Percentiles rank a stretch among this genome's conserved stretches.
phyloP scores from a whole-genome alignment of 2,888 invertebrate species.

The Scaptomyza cyrtandrae region DNA sequence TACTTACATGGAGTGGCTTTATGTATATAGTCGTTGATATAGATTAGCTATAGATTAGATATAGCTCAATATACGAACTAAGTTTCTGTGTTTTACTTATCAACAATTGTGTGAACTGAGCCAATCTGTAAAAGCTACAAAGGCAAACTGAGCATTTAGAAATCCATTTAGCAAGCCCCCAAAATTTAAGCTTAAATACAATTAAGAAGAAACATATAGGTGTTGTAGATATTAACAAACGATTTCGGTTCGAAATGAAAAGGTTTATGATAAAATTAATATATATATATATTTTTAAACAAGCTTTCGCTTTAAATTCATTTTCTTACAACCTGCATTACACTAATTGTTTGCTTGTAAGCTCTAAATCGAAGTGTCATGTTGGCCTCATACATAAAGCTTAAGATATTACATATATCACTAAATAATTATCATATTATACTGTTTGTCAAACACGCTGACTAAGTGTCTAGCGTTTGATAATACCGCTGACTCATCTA shows the following conservation, averaged over 20 bases:
- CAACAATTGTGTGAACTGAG: too few species aligned
- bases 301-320: too few species aligned
- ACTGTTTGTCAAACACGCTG: conserved; percentile 4
- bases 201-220: too few species aligned
- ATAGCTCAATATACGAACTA: not conserved
- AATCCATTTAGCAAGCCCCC: too few species aligned
- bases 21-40: not conserved
- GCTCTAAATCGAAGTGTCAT: not conserved
- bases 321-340: too few species aligned
- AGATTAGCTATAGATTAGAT: conserved; percentile 46
- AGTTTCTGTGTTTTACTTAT: not conserved
- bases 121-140: too few species aligned
- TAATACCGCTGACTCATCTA: conserved; percentile 32
- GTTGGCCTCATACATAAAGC: not conserved
- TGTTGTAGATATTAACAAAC: too few species aligned
- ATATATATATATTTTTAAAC: too few species aligned
- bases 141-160: not conserved
- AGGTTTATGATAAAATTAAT: too few species aligned
- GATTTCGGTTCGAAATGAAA: too few species aligned
- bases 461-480: conserved; percentile 25
- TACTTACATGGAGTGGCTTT: not conserved
- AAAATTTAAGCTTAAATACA: too few species aligned
- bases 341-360: too few species aligned
- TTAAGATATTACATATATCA: not conserved
- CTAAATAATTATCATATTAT: not conserved